These are phyloP conservation scores for Ancistrus triradiatus DNA, from an alignment of 2,113 vertebrate genomes.

Conservation along the genomic window DNA sequence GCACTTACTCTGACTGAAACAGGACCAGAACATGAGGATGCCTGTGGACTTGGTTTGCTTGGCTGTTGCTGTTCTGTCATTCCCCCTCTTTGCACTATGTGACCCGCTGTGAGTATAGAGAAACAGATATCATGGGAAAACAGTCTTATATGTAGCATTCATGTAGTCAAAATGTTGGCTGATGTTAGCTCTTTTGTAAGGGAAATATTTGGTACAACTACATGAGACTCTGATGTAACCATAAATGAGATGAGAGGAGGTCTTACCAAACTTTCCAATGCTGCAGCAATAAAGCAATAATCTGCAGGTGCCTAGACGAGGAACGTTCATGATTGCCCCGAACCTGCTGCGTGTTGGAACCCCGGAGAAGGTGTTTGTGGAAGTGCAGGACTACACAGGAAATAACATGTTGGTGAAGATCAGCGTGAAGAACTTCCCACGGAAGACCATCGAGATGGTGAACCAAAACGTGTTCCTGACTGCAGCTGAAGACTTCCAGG, in stretches of 20 bases:
- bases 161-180: too few species aligned
- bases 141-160: too few species aligned
- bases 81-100: conserved; percentile 19
- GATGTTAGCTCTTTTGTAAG: too few species aligned
- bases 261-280: too few species aligned
- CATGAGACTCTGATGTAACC: too few species aligned
- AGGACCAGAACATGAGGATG: background rate
- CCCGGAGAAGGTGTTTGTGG: background rate
- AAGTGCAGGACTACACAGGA: background rate
- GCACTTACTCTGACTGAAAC: background rate
- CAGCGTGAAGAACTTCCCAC: background rate
- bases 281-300: too few species aligned
- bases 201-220: too few species aligned
- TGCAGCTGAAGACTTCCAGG: background rate
- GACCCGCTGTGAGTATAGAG: conserved; percentile 35
- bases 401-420: background rate
- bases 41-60: conserved; percentile 17
- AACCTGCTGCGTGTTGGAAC: background rate
- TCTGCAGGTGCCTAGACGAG: background rate
- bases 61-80: conserved; percentile 16
- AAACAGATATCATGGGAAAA: background rate
- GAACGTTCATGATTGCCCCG: background rate
- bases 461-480: background rate
- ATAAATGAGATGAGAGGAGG: too few species aligned
- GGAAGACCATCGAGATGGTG: background rate